phyloP scores from a whole-genome alignment of 2,888 invertebrate species.

The Tiliacea citrago region DNA sequence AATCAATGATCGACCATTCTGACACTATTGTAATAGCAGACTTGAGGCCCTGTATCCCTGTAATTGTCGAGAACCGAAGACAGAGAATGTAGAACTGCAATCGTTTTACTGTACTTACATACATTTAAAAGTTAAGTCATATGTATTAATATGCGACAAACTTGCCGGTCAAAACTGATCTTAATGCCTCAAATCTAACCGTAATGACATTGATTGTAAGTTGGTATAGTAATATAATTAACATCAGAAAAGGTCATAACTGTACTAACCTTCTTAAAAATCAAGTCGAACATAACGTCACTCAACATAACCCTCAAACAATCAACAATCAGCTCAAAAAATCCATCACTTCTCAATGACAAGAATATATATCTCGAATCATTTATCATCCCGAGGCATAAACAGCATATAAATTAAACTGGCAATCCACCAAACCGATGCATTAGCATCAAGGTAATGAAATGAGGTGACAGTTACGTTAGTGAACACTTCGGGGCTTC shows the following conservation, averaged over 20 bases:
- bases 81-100: neutral
- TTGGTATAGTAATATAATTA: no score
- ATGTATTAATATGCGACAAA: neutral
- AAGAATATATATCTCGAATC: constrained; percentile 79
- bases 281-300: constrained; percentile 17
- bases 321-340: constrained; percentile 51
- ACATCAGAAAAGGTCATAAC: constrained; percentile 1
- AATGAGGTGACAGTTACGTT: constrained; percentile 72
- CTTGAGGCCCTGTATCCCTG: no score
- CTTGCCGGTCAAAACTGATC: neutral
- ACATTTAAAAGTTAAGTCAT: neutral
- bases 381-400: constrained; percentile 75
- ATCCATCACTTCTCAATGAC: constrained; percentile 73
- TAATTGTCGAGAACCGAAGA: neutral
- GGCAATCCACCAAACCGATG: constrained; percentile 75
- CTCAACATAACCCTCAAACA: constrained; percentile 36
- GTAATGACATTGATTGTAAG: neutral
- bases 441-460: constrained; percentile 70
- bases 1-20: no score
- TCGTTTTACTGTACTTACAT: neutral
- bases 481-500: constrained; percentile 57
- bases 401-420: constrained; percentile 80
- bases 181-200: neutral
- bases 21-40: no score
- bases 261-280: constrained; percentile 3